A percentile compares a stretch with the other conserved stretches of the same genome.
These are phyloP conservation scores for Atlantisia rogersi DNA, from an alignment of 2,113 vertebrate species.

Conservation along the genomic window DNA sequence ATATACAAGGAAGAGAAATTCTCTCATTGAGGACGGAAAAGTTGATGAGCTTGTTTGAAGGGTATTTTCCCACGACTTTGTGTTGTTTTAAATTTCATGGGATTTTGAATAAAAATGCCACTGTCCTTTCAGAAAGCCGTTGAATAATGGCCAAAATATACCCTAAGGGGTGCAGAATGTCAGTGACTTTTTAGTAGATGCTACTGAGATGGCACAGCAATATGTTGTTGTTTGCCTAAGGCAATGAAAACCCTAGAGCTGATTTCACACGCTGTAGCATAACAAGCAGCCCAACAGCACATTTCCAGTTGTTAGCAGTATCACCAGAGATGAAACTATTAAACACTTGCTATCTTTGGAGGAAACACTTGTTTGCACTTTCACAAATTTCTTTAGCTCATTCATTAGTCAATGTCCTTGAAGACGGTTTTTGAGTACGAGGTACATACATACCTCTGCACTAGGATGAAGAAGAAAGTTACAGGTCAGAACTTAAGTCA, in stretches of 20 bases:
- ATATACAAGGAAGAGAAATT: neutral
- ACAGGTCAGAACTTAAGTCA: neutral
- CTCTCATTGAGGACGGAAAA: neutral
- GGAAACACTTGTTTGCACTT: neutral
- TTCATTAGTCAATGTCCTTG: neutral
- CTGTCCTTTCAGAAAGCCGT: neutral
- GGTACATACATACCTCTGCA: neutral
- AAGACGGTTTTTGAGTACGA: neutral
- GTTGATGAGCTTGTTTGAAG: neutral
- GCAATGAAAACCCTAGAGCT: neutral
- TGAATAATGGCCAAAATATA: neutral
- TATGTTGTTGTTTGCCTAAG: neutral
- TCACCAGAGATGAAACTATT: neutral
- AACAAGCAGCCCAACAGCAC: neutral
- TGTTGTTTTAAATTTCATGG: neutral
- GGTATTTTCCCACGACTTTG: neutral
- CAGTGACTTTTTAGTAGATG: neutral
- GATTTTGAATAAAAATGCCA: neutral
- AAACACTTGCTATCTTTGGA: neutral
- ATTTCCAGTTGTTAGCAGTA: neutral
- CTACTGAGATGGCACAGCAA: neutral
- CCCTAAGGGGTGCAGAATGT: neutral
- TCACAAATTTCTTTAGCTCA: neutral
- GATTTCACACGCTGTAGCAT: neutral
- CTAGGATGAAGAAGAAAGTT: neutral